Percentiles rank a stretch among this genome's conserved stretches.
phyloP scores from a whole-genome alignment of 2,888 invertebrate genomes.

The Eucera pruinosa region DNA sequence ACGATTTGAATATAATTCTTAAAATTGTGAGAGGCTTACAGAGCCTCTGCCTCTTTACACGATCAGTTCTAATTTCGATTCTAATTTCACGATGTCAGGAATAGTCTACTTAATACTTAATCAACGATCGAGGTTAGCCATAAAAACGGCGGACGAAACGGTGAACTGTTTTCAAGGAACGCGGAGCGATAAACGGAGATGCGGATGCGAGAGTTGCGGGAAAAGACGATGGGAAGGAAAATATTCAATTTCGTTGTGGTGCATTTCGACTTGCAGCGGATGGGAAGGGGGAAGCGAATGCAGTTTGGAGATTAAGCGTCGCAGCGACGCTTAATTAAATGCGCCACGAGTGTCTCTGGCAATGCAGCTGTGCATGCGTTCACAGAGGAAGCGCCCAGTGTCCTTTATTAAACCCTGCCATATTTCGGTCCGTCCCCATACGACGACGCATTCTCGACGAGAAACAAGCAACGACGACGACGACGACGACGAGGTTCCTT shows the following conservation, averaged over 20 bases:
- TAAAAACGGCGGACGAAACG: no score
- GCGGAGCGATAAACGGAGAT: constrained; percentile 19
- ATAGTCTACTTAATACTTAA: no score
- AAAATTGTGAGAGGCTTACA: no score
- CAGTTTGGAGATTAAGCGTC: constrained; percentile 59
- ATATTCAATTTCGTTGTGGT: constrained; percentile 51
- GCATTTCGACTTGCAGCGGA: constrained; percentile 27
- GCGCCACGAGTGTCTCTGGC: constrained; percentile 48
- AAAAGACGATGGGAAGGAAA: constrained; percentile 7
- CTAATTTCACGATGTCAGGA: no score
- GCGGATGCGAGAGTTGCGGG: no score
- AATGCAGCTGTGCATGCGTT: constrained; percentile 29
- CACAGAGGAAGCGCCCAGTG: constrained; percentile 24
- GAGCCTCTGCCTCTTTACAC: no score
- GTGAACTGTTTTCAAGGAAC: no score
- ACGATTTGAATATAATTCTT: no score
- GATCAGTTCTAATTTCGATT: no score
- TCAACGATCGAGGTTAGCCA: no score
- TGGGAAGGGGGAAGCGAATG: no score
- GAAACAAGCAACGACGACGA: constrained; percentile 15
- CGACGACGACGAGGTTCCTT: no score
- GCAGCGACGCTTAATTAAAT: constrained; percentile 60
- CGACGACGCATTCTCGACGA: constrained; percentile 29
- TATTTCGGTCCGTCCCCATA: constrained; percentile 41
- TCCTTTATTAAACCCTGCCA: constrained; percentile 58